Base-by-base conservation (phyloP, 92 coral and sea anemone species). In the Pocillopora meandrina region DNA sequence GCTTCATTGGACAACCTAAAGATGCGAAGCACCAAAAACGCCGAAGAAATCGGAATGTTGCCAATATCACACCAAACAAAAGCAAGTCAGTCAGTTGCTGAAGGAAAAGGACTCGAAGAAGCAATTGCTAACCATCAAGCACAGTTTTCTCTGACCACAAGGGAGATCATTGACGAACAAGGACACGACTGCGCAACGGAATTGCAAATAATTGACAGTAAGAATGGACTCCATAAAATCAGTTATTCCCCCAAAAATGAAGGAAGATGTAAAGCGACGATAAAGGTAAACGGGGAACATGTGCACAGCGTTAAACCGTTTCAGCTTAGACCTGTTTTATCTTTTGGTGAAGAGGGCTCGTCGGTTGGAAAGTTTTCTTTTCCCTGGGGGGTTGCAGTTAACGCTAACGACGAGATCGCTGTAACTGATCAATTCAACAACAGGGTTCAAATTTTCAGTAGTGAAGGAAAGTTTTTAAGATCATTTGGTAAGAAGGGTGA, bases 351-450 rank as follows among this genome's bases (percentile, higher is more conserved):
- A 4, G 0, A 0, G 12, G 77, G 77, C n/a, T 19, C 63, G 9
- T 55, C 77, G 49, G 61, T 2, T 9, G 77, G 61, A 73, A 55
- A 9, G 62, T 73, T 73, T 55, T 1, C 21, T 1, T 5, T 1
- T 49, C 77, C 76, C 5, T 36, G 52, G 76, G 76, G 76, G 60
- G 58, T 72, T 23, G 76, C 76, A 49, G 76, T 72, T 31, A 72
- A 47, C 36, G 58, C 52, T 15, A 36, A 12, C 23, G 76, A 72
- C 14, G 58, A 72, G 20, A 49, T 72, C 18, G 76, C 57, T 34
- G 76, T 72, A 72, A 72, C 76, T 47, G 76, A 72, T 19, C 6
- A 14, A 7, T 2, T 26, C 31, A 3, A 9, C 36, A 72, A n/a
- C 23, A 72, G 16, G 49, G 76, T 72, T 35, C 76, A 72, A 47